Percentiles rank a stretch among this genome's conserved stretches.
Evolutionary conservation across 2,888 invertebrate species (phyloP).

Genomic region (Agriopis aurantiaria): DNA sequence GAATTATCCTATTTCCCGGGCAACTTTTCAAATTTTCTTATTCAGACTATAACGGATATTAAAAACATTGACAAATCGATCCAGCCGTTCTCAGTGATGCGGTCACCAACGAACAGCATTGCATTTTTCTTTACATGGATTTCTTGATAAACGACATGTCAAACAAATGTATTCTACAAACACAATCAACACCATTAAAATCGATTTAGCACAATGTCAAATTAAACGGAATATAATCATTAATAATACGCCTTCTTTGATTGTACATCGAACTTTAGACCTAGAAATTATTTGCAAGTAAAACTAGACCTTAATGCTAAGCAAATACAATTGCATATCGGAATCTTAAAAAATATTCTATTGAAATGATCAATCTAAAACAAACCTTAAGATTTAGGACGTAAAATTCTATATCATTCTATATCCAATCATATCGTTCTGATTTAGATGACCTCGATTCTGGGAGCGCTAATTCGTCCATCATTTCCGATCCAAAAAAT

Average conservation of each 20-base stretch:
- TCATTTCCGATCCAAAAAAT: slow-evolving; percentile 33
- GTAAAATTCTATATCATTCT: slow-evolving; percentile 21
- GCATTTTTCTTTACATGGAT: neutral
- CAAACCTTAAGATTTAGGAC: neutral
- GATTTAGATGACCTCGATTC: slow-evolving; percentile 25
- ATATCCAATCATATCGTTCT: slow-evolving; percentile 3
- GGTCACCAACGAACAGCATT: too few species aligned
- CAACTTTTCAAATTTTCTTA: too few species aligned
- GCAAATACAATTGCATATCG: neutral
- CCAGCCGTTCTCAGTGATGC: too few species aligned
- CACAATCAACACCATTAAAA: slow-evolving; percentile 17
- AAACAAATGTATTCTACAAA: slow-evolving; percentile 12
- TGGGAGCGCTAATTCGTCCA: slow-evolving; percentile 14
- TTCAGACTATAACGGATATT: too few species aligned
- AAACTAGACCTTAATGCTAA: neutral
- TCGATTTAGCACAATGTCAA: slow-evolving; percentile 20
- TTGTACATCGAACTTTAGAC: slow-evolving; percentile 33
- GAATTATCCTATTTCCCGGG: too few species aligned
- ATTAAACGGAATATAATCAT: slow-evolving; percentile 22
- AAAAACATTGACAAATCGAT: too few species aligned
- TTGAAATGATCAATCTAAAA: slow-evolving; percentile 16
- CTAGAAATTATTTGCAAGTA: slow-evolving; percentile 19
- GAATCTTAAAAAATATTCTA: neutral
- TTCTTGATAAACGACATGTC: slow-evolving; percentile 15
- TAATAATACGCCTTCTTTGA: slow-evolving; percentile 23